Conservation (phyloP, 2,113 vertebrate species). For the Zingel zingel region DNA sequence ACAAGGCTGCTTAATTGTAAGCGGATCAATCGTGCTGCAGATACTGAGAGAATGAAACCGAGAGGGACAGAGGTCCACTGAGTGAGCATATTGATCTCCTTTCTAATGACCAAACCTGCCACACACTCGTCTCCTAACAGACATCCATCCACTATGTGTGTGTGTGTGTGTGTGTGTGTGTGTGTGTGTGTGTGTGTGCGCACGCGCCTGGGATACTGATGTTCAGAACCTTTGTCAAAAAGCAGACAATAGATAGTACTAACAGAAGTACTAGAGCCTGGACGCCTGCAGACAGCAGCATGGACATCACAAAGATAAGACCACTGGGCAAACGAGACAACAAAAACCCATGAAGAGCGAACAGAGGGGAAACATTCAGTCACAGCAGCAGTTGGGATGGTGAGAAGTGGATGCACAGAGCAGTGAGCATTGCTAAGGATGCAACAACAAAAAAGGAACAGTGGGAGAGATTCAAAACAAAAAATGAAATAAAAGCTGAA, state of each 20-base stretch:
- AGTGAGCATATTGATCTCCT: constrained; percentile 64
- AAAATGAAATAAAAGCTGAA: constrained; percentile 37
- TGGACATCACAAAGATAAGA: background rate
- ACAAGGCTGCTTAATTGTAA: constrained; percentile 76
- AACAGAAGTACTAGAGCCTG: constrained; percentile 11
- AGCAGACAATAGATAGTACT: constrained; percentile 42
- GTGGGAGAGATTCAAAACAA: background rate
- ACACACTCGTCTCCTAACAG: constrained; percentile 39
- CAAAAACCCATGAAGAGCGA: constrained; percentile 16
- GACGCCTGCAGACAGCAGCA: constrained; percentile 27
- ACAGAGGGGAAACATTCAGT: constrained; percentile 16
- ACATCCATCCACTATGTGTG: constrained; percentile 21
- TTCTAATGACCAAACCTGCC: constrained; percentile 67
- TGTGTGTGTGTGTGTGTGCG: constrained; percentile 7
- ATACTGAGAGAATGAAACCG: constrained; percentile 62
- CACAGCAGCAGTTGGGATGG: background rate
- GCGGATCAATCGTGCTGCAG: constrained; percentile 78
- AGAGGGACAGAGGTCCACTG: constrained; percentile 57
- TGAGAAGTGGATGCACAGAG: constrained; percentile 12
- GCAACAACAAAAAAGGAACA: background rate
- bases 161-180: constrained; percentile 13
- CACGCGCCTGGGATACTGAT: constrained; percentile 13
- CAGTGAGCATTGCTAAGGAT: constrained; percentile 10
- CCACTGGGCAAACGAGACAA: constrained; percentile 4
- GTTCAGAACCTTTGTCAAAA: constrained; percentile 13